Evolutionary conservation across 2,888 invertebrate genomes (phyloP).

Genomic region (Saturnia japonica): DNA sequence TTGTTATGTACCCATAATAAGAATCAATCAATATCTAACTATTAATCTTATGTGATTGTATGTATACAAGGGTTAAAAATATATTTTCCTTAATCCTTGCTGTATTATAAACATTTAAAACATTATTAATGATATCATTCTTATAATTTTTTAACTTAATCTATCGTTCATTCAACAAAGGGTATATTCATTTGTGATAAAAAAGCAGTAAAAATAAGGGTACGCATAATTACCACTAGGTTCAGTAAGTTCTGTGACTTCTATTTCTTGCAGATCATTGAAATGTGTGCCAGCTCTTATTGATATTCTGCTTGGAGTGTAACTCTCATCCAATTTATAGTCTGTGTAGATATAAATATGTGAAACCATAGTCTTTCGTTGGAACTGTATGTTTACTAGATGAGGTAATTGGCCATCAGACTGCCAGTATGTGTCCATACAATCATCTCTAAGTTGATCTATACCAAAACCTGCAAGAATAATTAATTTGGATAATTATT

Average conservation of each 20-base stretch:
- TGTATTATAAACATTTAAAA: too few species aligned
- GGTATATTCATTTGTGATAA: too few species aligned
- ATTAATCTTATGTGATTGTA: too few species aligned
- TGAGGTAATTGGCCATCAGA: constrained; percentile 99
- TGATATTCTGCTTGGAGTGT: constrained; percentile 97
- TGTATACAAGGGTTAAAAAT: too few species aligned
- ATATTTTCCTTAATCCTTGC: too few species aligned
- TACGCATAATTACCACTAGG: constrained; percentile 85
- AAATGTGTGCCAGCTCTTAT: constrained; percentile 97
- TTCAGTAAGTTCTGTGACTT: constrained; percentile 95
- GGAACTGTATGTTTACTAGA: constrained; percentile 97
- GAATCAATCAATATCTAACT: too few species aligned
- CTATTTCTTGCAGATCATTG: constrained; percentile 97
- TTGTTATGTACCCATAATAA: too few species aligned
- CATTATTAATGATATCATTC: too few species aligned
- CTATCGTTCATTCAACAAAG: too few species aligned
- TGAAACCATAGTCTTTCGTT: constrained; percentile 95
- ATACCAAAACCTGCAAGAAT: constrained; percentile 93
- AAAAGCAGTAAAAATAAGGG: neutral
- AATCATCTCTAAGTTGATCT: constrained; percentile 96
- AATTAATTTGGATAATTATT: neutral
- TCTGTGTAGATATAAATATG: constrained; percentile 99
- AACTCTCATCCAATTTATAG: constrained; percentile 99
- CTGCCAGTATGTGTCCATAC: constrained; percentile 99
- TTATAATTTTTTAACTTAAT: too few species aligned